phyloP scores from a whole-genome alignment of 2,113 vertebrate genomes.

The Clupea harengus region DNA sequence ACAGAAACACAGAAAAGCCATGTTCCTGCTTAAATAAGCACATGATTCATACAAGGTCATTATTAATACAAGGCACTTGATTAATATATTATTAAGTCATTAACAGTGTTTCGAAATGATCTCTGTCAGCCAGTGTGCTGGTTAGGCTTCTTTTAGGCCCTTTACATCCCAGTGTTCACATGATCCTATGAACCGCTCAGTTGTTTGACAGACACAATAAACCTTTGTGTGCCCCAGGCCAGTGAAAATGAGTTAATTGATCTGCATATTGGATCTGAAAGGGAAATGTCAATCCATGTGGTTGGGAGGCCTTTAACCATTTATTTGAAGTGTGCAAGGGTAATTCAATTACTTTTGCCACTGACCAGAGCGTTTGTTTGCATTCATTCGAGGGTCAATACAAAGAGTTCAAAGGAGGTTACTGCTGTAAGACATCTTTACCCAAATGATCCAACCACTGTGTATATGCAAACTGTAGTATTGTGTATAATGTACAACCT shows the following conservation, averaged over 20 bases:
- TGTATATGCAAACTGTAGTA: background rate
- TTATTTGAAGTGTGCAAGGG: background rate
- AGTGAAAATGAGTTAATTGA: background rate
- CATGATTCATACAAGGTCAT: too few species aligned
- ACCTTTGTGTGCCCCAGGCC: background rate
- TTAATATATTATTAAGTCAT: too few species aligned
- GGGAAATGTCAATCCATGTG: background rate
- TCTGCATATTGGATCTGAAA: background rate
- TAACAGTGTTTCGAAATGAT: too few species aligned
- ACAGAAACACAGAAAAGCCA: too few species aligned
- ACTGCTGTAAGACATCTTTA: background rate
- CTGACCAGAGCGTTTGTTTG: background rate
- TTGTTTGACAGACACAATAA: background rate
- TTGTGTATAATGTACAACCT: background rate
- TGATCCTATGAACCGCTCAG: constrained; percentile 7
- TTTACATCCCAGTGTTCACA: background rate
- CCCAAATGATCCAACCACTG: background rate
- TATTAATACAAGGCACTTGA: too few species aligned
- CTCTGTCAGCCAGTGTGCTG: background rate
- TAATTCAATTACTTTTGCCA: background rate
- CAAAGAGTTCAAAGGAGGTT: background rate
- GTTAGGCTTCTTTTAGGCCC: background rate
- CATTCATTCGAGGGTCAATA: background rate
- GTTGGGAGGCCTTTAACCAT: background rate
- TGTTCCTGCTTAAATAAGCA: too few species aligned